phyloP scores from a whole-genome alignment of 2,113 vertebrate species.

The Enhydra lutris region DNA sequence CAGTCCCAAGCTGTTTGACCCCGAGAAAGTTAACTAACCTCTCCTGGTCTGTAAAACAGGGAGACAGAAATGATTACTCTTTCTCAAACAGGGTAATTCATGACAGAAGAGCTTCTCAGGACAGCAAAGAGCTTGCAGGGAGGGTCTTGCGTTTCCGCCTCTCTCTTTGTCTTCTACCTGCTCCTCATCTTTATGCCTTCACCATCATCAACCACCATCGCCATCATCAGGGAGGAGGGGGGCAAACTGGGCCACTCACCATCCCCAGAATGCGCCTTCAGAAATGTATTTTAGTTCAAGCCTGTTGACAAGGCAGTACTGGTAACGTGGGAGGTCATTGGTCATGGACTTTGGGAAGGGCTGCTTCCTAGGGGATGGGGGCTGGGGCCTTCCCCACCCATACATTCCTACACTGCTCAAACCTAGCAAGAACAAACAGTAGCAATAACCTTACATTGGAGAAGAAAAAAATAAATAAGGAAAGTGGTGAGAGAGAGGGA shows the following conservation, averaged over 20 bases:
- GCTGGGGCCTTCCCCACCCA: background rate
- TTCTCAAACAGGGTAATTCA: background rate
- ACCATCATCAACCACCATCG: background rate
- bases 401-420: background rate
- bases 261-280: background rate
- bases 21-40: background rate
- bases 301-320: background rate
- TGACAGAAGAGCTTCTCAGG: no score
- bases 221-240: background rate
- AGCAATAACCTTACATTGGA: background rate
- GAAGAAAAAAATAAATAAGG: background rate
- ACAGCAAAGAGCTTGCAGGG: rapidly evolving
- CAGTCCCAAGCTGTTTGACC: background rate
- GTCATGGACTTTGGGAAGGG: background rate
- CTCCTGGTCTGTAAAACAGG: background rate
- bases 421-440: background rate
- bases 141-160: background rate
- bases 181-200: background rate
- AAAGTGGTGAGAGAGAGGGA: background rate
- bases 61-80: background rate
- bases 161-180: background rate
- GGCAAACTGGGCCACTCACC: background rate
- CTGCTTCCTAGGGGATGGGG: background rate
- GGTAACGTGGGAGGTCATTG: background rate
- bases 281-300: background rate